Percentiles rank a stretch among this genome's conserved stretches.
These are phyloP conservation scores for Benitochromis conjunctus DNA, from an alignment of 2,113 vertebrate species.

Conservation along the genomic window DNA sequence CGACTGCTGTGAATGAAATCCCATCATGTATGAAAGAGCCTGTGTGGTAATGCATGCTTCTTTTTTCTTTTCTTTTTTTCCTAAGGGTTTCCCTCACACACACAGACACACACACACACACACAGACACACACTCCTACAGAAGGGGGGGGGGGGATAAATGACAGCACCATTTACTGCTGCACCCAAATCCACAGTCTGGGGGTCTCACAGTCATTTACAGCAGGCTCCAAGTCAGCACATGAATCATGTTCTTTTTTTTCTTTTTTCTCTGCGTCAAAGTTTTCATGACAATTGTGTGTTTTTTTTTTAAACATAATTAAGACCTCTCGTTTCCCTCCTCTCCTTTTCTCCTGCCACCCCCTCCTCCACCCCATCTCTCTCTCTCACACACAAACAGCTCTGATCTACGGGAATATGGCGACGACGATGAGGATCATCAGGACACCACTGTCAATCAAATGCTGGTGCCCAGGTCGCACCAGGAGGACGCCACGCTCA, in stretches of 20 bases:
- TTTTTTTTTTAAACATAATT: not conserved
- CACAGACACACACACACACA: not conserved
- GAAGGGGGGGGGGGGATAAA: not conserved
- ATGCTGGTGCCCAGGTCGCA: slow-evolving; percentile 62
- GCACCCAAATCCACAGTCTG: not conserved
- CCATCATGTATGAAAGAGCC: not conserved
- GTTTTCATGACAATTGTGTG: not conserved
- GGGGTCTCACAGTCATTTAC: not conserved
- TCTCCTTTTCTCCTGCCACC: not conserved
- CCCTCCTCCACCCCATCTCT: too few species aligned
- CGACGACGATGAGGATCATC: slow-evolving; percentile 61
- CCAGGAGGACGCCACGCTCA: slow-evolving; percentile 65
- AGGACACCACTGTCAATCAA: slow-evolving; percentile 60
- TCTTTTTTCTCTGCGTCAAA: slow-evolving; percentile 17
- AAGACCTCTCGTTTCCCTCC: not conserved
- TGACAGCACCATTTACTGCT: not conserved
- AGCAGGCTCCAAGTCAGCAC: not conserved
- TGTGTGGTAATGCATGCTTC: not conserved
- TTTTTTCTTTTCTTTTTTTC: not conserved
- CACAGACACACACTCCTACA: not conserved
- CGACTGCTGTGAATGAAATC: not conserved
- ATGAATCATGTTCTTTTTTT: not conserved
- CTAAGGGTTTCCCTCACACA: slow-evolving; percentile 23
- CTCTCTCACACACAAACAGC: not conserved
- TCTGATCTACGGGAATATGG: slow-evolving; percentile 57